These are phyloP conservation scores for Apodemus speciosus DNA, from an alignment of 2,113 vertebrate species.

Conservation along the genomic window DNA sequence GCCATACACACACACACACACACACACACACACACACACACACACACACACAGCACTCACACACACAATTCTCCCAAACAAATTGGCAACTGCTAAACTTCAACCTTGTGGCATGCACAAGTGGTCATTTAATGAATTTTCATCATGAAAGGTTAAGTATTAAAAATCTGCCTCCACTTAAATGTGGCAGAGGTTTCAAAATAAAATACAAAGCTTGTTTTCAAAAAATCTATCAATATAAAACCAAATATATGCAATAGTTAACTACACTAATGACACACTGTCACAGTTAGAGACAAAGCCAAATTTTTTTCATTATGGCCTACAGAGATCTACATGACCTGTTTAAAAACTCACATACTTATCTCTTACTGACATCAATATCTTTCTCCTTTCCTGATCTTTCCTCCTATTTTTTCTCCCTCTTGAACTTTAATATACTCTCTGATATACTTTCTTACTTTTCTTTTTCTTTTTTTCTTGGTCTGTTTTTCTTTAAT, in stretches of 20 bases:
- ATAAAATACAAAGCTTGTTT: neutral
- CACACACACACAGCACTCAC: neutral
- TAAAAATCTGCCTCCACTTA: constrained; percentile 6
- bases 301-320: constrained; percentile 1
- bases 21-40: neutral
- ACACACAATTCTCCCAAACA: neutral
- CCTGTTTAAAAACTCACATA: neutral
- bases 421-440: too few relatives aligned
- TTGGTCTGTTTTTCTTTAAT: neutral
- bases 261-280: neutral
- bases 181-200: constrained; percentile 30
- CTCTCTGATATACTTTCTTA: neutral
- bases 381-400: neutral
- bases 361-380: neutral
- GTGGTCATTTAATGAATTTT: constrained; percentile 5
- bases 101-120: neutral
- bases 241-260: neutral
- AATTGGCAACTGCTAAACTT: neutral
- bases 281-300: constrained; percentile 11
- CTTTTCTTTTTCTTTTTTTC: neutral
- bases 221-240: constrained; percentile 36
- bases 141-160: neutral
- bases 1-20: neutral
- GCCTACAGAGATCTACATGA: neutral
- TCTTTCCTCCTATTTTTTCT: neutral